Evolutionary conservation across 2,113 vertebrate genomes (phyloP).

Genomic region (Pseudorhombus dupliciocellatus): DNA sequence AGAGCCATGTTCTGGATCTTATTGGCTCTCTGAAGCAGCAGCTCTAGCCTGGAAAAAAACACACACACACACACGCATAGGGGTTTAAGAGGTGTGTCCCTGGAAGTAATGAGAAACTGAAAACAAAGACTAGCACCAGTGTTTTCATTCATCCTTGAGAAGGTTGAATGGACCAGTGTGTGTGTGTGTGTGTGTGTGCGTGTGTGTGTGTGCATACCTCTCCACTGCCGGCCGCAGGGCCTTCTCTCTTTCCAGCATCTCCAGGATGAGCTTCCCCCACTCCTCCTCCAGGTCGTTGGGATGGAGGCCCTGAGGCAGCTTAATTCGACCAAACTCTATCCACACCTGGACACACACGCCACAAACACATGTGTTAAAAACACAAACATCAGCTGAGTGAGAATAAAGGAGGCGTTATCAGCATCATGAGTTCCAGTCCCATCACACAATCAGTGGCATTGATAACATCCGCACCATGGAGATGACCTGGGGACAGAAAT

Average conservation of each 20-base stretch:
- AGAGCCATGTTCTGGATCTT: slow-evolving; percentile 97
- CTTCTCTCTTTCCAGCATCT: slow-evolving; percentile 98
- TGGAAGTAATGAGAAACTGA: slow-evolving; percentile 9
- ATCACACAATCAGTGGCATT: slow-evolving; percentile 40
- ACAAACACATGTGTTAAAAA: neutral
- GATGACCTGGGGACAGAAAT: slow-evolving; percentile 15
- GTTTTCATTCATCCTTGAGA: neutral
- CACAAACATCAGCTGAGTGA: slow-evolving; percentile 58
- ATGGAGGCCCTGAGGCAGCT: slow-evolving; percentile 93
- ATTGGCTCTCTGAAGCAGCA: slow-evolving; percentile 95
- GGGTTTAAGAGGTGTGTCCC: neutral
- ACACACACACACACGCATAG: neutral
- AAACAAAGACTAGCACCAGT: neutral
- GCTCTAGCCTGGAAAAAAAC: slow-evolving; percentile 84
- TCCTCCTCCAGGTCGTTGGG: slow-evolving; percentile 97
- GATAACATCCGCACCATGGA: neutral
- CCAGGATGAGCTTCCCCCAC: slow-evolving; percentile 98
- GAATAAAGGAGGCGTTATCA: slow-evolving; percentile 28
- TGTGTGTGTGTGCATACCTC: slow-evolving; percentile 77
- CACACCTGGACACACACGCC: slow-evolving; percentile 83
- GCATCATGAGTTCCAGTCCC: slow-evolving; percentile 42
- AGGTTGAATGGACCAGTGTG: neutral
- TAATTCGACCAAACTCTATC: slow-evolving; percentile 97
- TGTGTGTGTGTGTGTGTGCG: slow-evolving; percentile 4
- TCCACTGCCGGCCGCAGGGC: slow-evolving; percentile 93